phyloP scores from a whole-genome alignment of 1,140 invertebrate genomes.

The Phenacoccus solenopsis region DNA sequence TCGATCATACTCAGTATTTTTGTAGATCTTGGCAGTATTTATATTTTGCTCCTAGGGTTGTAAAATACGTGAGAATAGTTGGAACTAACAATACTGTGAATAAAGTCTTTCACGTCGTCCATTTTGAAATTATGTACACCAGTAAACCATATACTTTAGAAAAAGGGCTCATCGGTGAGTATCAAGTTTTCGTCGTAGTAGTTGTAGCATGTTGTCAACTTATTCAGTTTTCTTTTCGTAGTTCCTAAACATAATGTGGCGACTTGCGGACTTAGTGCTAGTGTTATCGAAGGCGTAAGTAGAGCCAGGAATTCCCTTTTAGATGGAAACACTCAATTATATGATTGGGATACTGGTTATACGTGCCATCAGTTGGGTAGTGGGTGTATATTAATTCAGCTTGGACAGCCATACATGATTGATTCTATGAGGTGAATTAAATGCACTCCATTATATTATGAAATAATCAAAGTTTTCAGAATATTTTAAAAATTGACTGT shows the following conservation, averaged over 20 bases:
- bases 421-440: conserved; percentile 62
- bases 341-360: conserved; percentile 98
- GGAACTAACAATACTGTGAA: conserved; percentile 94
- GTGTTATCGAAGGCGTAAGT: conserved; percentile 84
- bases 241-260: conserved; percentile 85
- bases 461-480: too few relatives aligned
- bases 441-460: not conserved
- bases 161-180: conserved; percentile 46
- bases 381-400: conserved; percentile 84
- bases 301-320: conserved; percentile 85
- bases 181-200: not conserved
- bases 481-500: not conserved
- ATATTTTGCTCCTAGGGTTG: conserved; percentile 80
- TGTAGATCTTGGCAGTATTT: conserved; percentile 95
- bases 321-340: conserved; percentile 86
- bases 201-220: not conserved
- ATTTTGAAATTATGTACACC: conserved; percentile 79
- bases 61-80: conserved; percentile 77
- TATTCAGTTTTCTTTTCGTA: conserved; percentile 39
- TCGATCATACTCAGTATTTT: conserved; percentile 81
- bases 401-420: conserved; percentile 91
- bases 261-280: conserved; percentile 71
- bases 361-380: conserved; percentile 97
- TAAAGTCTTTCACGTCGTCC: conserved; percentile 86
- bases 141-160: conserved; percentile 57